Percentiles rank a stretch among this genome's conserved stretches.
phyloP scores from a whole-genome alignment of 2,797 vertebrate genomes.

The Champsocephalus esox region DNA sequence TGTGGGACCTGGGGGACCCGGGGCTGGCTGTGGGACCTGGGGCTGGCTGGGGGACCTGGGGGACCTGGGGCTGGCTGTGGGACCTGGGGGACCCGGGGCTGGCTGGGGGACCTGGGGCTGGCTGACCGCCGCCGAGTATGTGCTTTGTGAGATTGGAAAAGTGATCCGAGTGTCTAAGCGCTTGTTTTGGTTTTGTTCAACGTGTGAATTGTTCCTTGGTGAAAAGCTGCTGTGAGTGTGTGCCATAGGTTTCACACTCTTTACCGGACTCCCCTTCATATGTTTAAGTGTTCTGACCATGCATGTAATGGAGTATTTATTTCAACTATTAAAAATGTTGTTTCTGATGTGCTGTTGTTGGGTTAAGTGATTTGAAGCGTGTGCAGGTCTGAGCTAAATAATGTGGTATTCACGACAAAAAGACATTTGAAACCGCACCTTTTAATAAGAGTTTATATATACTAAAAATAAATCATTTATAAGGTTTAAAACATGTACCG shows the following conservation, averaged over 20 bases:
- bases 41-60: too few species aligned
- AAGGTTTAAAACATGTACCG: too few species aligned
- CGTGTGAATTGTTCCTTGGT: constrained; percentile 89
- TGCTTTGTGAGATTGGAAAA: constrained; percentile 81
- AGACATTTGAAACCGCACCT: neutral
- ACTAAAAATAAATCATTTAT: too few species aligned
- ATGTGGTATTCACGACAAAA: neutral
- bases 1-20: too few species aligned
- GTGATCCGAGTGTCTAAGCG: constrained; percentile 79
- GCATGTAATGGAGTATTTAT: constrained; percentile 99
- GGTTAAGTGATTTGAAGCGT: constrained; percentile 10
- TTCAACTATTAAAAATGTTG: constrained; percentile 98
- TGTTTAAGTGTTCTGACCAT: constrained; percentile 93
- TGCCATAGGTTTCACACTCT: constrained; percentile 95
- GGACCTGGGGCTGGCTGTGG: too few species aligned
- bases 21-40: too few species aligned
- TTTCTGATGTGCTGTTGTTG: constrained; percentile 86
- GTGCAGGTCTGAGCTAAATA: too few species aligned
- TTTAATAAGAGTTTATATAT: neutral
- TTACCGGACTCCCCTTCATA: constrained; percentile 90
- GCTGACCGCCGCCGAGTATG: neutral
- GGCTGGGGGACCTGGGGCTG: too few species aligned
- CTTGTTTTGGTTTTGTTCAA: constrained; percentile 46
- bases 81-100: too few species aligned
- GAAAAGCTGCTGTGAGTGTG: constrained; percentile 88